phyloP scores from a whole-genome alignment of 1,140 invertebrate genomes.

The Onthophagus taurus region DNA sequence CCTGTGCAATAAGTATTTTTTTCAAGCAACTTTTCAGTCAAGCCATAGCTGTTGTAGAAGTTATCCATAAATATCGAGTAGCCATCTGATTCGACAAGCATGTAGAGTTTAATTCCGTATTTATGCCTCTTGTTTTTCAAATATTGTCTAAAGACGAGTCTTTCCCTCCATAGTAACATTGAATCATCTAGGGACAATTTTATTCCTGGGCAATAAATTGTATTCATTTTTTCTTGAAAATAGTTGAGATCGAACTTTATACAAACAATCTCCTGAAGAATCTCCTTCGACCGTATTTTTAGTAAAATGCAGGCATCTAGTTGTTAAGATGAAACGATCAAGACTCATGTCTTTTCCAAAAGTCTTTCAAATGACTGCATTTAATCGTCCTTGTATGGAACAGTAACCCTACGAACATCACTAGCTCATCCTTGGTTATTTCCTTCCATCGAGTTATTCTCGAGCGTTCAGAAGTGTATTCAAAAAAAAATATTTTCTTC shows the following conservation, averaged over 20 bases:
- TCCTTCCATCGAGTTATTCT: background rate
- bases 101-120: slow-evolving; percentile 14
- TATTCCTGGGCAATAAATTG: slow-evolving; percentile 18
- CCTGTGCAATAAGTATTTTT: slow-evolving; percentile 28
- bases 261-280: slow-evolving; percentile 5
- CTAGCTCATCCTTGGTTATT: slow-evolving; percentile 7
- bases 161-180: slow-evolving; percentile 18
- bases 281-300: slow-evolving; percentile 6
- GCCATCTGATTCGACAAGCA: slow-evolving; percentile 4
- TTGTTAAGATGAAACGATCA: slow-evolving; percentile 10
- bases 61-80: slow-evolving; percentile 4
- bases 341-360: slow-evolving; percentile 9
- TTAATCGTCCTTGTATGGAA: slow-evolving; percentile 10
- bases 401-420: background rate
- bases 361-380: slow-evolving; percentile 5
- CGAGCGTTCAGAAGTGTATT: background rate
- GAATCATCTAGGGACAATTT: slow-evolving; percentile 20
- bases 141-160: slow-evolving; percentile 14
- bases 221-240: slow-evolving; percentile 24
- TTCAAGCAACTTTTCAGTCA: slow-evolving; percentile 15
- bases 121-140: slow-evolving; percentile 15
- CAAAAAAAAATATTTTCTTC: slow-evolving; percentile 1
- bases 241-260: slow-evolving; percentile 19
- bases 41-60: slow-evolving; percentile 4
- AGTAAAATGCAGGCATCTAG: slow-evolving; percentile 4